Conservation (phyloP, 92 coral and sea anemone genomes). For the Zoanthus sansibaricus region DNA sequence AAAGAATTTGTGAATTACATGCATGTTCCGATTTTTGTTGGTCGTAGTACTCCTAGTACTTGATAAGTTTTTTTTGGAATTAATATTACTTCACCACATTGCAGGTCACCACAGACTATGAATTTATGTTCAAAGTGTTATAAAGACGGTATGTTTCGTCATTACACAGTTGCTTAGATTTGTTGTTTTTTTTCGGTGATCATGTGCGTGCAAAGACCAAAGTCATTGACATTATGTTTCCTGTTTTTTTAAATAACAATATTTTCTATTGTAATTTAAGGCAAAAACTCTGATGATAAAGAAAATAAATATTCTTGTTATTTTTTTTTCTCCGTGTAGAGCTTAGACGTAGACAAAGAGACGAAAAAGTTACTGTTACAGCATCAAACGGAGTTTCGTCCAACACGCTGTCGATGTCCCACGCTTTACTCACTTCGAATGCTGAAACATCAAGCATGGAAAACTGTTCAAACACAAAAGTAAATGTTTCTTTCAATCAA, state of each 20-base stretch:
- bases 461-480: conserved; percentile 53
- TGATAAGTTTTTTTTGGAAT: conserved; percentile 1
- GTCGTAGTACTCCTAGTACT: neutral
- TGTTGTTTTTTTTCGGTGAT: neutral
- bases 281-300: neutral
- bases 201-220: neutral
- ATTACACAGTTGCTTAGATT: neutral
- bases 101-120: conserved; percentile 84
- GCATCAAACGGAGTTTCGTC: conserved; percentile 33
- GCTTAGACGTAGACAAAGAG: conserved; percentile 50
- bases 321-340: conserved; percentile 16
- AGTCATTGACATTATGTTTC: conserved; percentile 8
- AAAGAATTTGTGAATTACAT: conserved; percentile 16
- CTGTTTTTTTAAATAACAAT: conserved; percentile 8
- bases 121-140: conserved; percentile 91
- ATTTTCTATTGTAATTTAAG: neutral
- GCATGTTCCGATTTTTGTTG: conserved; percentile 36
- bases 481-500: conserved; percentile 1
- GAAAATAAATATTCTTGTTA: neutral
- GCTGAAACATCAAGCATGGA: conserved; percentile 55
- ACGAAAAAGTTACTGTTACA: conserved; percentile 40
- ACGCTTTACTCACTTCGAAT: conserved; percentile 24
- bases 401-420: conserved; percentile 1
- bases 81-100: neutral
- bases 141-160: conserved; percentile 76